phyloP scores from a whole-genome alignment of 2,113 vertebrate species.

The Conger conger region DNA sequence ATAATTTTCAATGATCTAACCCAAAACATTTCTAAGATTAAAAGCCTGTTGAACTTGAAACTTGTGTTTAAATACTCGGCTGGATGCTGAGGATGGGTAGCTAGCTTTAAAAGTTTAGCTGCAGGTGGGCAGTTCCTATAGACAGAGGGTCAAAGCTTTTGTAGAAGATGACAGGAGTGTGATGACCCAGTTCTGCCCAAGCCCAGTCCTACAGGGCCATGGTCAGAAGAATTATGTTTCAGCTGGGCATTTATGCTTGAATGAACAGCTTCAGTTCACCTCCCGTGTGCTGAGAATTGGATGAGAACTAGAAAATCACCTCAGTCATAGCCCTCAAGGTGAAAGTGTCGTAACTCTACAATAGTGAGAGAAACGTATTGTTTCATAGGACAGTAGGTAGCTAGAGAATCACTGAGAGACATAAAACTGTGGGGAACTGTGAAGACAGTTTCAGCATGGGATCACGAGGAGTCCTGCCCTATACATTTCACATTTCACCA shows the following conservation, averaged over 20 bases:
- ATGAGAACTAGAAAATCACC: neutral
- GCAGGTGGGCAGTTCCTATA: neutral
- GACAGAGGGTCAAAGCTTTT: neutral
- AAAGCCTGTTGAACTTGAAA: slow-evolving; percentile 75
- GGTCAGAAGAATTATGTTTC: neutral
- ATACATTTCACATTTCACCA: slow-evolving; percentile 62
- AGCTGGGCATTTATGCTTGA: neutral
- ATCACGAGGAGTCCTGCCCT: slow-evolving; percentile 37
- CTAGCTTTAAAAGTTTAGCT: slow-evolving; percentile 28
- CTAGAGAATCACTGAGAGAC: neutral
- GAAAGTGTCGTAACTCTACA: neutral
- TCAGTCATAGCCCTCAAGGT: neutral
- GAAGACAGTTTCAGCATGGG: neutral
- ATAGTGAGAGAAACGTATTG: neutral
- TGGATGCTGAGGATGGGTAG: slow-evolving; percentile 31
- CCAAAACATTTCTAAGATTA: slow-evolving; percentile 60
- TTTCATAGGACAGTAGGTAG: neutral
- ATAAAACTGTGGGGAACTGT: neutral
- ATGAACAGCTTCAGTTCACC: neutral
- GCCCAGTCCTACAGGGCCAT: neutral
- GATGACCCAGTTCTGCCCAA: neutral
- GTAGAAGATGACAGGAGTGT: neutral
- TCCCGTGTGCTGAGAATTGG: neutral
- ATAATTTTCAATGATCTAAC: slow-evolving; percentile 55
- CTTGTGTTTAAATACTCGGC: slow-evolving; percentile 50